These are phyloP conservation scores for Dryadula phaetusa DNA, from an alignment of 2,888 invertebrate genomes.

Conservation along the genomic window DNA sequence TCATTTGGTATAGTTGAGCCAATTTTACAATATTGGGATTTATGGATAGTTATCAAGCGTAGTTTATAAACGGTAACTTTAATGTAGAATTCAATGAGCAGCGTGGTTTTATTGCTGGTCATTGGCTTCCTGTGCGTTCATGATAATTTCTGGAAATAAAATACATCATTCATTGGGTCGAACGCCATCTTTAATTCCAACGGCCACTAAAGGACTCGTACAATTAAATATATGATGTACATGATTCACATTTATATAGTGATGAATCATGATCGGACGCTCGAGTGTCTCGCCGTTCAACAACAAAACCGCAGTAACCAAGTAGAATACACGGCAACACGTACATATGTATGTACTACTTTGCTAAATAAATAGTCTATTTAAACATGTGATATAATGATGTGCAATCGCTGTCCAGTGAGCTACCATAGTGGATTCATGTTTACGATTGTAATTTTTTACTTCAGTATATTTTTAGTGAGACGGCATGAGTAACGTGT, in stretches of 20 bases:
- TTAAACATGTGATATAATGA: constrained; percentile 81
- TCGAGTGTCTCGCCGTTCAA: constrained; percentile 73
- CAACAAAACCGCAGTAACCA: constrained; percentile 70
- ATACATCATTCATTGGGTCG: constrained; percentile 58
- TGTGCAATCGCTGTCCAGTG: constrained; percentile 77
- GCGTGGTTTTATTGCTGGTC: constrained; percentile 51
- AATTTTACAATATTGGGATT: constrained; percentile 32
- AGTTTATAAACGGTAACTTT: constrained; percentile 28
- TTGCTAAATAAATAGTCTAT: constrained; percentile 76
- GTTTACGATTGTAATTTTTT: constrained; percentile 80
- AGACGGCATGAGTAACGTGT: constrained; percentile 76
- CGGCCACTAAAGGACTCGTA: constrained; percentile 44
- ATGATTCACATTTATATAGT: constrained; percentile 76
- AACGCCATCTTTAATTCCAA: constrained; percentile 51
- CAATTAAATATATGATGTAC: constrained; percentile 62
- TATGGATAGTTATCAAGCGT: constrained; percentile 27
- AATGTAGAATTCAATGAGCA: constrained; percentile 32
- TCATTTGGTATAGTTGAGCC: constrained; percentile 29
- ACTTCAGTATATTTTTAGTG: constrained; percentile 80
- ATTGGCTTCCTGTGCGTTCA: constrained; percentile 55
- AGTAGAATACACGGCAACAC: constrained; percentile 59
- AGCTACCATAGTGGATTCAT: constrained; percentile 74
- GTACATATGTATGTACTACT: constrained; percentile 56
- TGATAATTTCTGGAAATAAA: constrained; percentile 63
- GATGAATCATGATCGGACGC: constrained; percentile 74